Conservation (phyloP, 1,140 invertebrate genomes). For the Pemphigus obesinymphae region DNA sequence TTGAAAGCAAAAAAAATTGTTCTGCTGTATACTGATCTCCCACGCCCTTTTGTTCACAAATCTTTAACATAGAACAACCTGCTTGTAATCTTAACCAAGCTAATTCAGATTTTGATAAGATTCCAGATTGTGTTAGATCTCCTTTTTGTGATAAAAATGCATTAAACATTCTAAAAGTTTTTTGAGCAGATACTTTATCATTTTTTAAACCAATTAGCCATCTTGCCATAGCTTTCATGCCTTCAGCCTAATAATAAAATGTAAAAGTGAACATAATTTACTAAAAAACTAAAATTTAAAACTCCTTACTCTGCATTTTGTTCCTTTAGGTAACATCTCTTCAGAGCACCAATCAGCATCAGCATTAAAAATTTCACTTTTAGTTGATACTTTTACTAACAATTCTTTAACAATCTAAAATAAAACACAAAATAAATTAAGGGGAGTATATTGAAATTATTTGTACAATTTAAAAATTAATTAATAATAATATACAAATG, state of each 20-base stretch:
- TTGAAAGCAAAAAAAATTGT: constrained; percentile 89
- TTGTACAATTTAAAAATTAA: no score
- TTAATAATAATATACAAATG: no score
- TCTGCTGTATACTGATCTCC: constrained; percentile 90
- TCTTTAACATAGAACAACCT: constrained; percentile 91
- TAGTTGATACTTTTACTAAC: constrained; percentile 68
- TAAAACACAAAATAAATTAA: background rate
- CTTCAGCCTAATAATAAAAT: constrained; percentile 60
- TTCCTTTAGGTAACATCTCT: constrained; percentile 83
- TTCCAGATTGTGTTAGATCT: constrained; percentile 62
- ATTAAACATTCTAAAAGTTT: constrained; percentile 87
- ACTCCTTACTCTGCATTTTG: constrained; percentile 72
- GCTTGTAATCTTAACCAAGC: constrained; percentile 85
- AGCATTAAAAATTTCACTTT: constrained; percentile 47
- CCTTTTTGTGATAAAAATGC: constrained; percentile 86
- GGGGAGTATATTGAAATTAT: no score
- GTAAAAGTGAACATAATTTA: background rate
- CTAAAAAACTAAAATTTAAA: background rate
- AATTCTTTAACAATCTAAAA: constrained; percentile 86
- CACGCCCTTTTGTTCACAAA: constrained; percentile 92
- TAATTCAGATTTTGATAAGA: constrained; percentile 79
- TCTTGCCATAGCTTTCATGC: constrained; percentile 90
- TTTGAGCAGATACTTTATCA: constrained; percentile 82
- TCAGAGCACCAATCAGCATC: constrained; percentile 80
- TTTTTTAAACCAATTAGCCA: constrained; percentile 90